Evolutionary conservation across 2,113 vertebrate genomes (phyloP).

Genomic region (Nesospiza acunhae): DNA sequence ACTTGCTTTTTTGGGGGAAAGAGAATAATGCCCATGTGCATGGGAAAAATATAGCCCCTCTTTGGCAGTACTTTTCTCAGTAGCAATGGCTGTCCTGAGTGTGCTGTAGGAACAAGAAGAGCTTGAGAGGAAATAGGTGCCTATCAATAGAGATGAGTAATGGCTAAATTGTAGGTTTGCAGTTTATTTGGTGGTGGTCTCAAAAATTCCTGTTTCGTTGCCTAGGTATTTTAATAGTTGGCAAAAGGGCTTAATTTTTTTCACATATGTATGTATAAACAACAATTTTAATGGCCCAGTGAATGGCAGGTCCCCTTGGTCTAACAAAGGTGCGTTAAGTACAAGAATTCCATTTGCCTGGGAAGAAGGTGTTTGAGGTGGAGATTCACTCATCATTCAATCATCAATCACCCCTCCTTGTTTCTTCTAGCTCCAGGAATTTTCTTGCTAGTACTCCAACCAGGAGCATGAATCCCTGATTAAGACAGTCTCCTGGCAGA

Average conservation of each 20-base stretch:
- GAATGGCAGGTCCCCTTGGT: background rate
- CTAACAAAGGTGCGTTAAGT: background rate
- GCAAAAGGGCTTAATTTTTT: background rate
- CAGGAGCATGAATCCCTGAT: background rate
- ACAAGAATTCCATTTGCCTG: background rate
- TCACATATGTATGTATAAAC: accelerated
- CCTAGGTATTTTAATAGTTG: background rate
- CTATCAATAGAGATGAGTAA: background rate
- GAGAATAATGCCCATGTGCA: background rate
- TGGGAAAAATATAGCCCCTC: background rate
- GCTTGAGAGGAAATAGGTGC: background rate
- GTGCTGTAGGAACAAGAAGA: background rate
- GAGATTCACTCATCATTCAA: background rate
- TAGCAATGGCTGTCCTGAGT: background rate
- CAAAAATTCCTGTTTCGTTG: background rate
- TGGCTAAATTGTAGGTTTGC: background rate
- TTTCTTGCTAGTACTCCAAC: background rate
- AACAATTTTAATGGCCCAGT: background rate
- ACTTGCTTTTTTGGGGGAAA: background rate
- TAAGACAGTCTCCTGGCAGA: background rate
- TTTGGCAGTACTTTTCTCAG: background rate
- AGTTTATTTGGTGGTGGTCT: background rate
- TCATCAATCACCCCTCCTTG: background rate
- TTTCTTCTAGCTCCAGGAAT: background rate
- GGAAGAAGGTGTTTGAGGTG: background rate